Conservation (phyloP, 2,888 invertebrate genomes). For the Drosophila prolongata region DNA sequence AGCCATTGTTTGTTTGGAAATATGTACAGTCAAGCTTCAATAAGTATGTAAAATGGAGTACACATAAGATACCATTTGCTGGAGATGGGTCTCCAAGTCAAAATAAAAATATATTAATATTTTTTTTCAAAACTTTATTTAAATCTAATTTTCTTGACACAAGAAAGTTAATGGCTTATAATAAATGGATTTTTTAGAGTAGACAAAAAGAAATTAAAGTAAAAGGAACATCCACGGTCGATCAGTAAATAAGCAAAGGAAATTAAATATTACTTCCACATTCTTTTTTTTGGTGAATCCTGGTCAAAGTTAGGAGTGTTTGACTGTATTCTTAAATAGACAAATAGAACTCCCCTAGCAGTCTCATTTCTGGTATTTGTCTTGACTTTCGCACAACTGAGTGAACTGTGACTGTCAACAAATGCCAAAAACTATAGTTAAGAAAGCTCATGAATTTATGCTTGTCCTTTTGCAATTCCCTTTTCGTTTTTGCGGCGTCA, state of each 20-base stretch:
- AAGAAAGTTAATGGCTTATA: too few species aligned
- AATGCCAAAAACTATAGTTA: constrained; percentile 53
- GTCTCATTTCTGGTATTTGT: constrained; percentile 39
- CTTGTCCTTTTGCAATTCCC: neutral
- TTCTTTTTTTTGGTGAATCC: too few species aligned
- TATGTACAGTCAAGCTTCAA: neutral
- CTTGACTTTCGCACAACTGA: constrained; percentile 57
- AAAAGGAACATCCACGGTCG: too few species aligned
- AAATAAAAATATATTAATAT: too few species aligned
- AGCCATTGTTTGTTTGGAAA: constrained; percentile 44
- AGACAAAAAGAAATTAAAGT: too few species aligned
- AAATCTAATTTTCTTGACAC: too few species aligned
- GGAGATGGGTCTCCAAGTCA: too few species aligned
- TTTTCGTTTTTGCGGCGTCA: constrained; percentile 52
- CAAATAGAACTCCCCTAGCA: constrained; percentile 10
- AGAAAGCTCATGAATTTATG: constrained; percentile 50
- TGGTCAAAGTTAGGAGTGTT: neutral
- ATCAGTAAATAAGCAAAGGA: too few species aligned
- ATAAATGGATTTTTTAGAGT: too few species aligned
- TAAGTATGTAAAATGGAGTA: neutral
- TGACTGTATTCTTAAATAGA: neutral
- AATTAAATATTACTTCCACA: too few species aligned
- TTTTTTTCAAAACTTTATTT: too few species aligned
- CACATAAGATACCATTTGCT: too few species aligned
- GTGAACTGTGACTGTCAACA: constrained; percentile 62